Base-by-base conservation (phyloP, 30 jellyfish, hydroid and myxozoan genomes). In the Morbakka virulenta region DNA sequence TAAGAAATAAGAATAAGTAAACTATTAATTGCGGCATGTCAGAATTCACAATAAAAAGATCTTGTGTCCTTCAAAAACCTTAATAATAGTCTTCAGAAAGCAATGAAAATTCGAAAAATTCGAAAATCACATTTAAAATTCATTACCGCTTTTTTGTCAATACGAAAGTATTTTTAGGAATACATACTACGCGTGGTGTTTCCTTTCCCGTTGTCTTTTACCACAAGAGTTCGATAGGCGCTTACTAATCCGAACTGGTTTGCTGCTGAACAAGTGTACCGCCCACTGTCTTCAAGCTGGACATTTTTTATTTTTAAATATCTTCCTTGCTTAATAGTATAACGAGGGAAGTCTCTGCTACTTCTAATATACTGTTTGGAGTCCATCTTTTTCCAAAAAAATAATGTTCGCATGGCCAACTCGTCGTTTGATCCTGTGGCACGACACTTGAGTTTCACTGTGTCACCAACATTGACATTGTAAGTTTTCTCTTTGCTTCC, bases 391-490 rank as follows among this genome's bases (percentile, higher is more conserved):
- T 76, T 86, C 96, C 96, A 86, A 53, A 67, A 77, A 75, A 86
- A 86, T 22, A 86, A 74, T 0, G 96, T 86, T 35, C 96, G 50
- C 20, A 73, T 66, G 70, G 69, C 75, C 2, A 81, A 36, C 34
- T 76, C 96, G 14, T 86, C 91, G 12, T 77, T 78, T 12, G 91
- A 83, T 28, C 91, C 96, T 0, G 96, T 76, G 31, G 96, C 96
- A 78, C 83, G 86, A 88, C 96, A 86, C 35, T 88, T 88, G 35
- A 86, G 72, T 67, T 62, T 86, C 24, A 86, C 96, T 22, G 71
- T 81, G 1, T 67, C 90, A 13, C 96, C 96, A 0, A 76, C 63
- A 69, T 86, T 77, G 47, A 32, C 32, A 33, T 24, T 63, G 76
- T 86, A 77, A 22, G 11, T 28, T 25, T 65, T 35, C 14, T 52